These are phyloP conservation scores for Acomys russatus DNA, from an alignment of 2,797 vertebrate species.

Conservation along the genomic window DNA sequence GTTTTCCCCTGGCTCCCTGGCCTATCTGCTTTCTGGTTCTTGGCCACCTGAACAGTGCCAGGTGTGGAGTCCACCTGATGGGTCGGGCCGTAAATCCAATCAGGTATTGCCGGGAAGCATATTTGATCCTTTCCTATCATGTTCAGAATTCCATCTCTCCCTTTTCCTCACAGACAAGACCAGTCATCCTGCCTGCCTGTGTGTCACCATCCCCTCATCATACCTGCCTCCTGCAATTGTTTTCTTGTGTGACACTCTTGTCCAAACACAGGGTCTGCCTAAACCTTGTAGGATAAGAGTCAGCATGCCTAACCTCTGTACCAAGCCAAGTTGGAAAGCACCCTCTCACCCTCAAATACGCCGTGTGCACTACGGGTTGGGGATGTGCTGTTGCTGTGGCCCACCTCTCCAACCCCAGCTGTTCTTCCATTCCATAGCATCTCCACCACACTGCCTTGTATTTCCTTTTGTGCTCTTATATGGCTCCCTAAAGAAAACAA, in stretches of 20 bases:
- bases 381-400: too few relatives aligned
- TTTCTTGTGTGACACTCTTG: not conserved
- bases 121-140: not conserved
- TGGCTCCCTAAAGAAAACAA: not conserved
- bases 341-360: not conserved
- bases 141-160: not conserved
- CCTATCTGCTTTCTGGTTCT: not conserved
- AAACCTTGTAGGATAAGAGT: not conserved
- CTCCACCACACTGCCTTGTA: not conserved
- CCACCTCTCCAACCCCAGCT: not conserved
- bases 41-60: not conserved
- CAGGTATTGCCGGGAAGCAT: not conserved
- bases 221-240: not conserved
- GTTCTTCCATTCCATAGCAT: not conserved
- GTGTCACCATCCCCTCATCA: not conserved
- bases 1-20: not conserved
- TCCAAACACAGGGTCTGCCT: not conserved
- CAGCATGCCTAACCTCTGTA: not conserved
- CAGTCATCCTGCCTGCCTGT: fast-evolving
- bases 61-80: not conserved
- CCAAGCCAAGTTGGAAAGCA: not conserved
- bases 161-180: not conserved
- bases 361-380: not conserved
- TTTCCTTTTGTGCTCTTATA: not conserved
- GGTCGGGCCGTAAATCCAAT: not conserved